Conservation (phyloP, 2,797 vertebrate species). For the Gobio occitaniae region DNA sequence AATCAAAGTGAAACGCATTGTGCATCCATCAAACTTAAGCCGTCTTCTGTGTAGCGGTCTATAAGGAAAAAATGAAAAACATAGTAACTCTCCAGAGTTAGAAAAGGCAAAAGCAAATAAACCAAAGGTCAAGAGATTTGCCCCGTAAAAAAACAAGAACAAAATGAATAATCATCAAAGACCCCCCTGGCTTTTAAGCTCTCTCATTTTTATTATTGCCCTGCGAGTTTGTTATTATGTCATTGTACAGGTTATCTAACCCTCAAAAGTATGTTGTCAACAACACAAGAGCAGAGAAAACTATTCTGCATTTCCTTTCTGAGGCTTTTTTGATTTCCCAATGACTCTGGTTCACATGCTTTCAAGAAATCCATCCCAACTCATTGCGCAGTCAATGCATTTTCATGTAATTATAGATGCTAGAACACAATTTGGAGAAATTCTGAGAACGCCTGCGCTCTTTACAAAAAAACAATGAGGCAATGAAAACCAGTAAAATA, state of each 20-base stretch:
- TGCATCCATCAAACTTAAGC: constrained; percentile 69
- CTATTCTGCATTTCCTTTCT: not conserved
- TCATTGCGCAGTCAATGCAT: not conserved
- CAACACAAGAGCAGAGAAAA: constrained; percentile 7
- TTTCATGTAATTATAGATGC: not conserved
- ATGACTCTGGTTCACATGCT: not conserved
- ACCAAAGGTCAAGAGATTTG: constrained; percentile 1
- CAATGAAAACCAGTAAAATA: constrained; percentile 11
- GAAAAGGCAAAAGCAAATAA: constrained; percentile 23
- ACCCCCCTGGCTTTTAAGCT: constrained; percentile 34
- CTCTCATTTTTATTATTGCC: constrained; percentile 45
- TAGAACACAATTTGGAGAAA: not conserved
- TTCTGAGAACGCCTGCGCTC: not conserved
- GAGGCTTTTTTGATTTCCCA: not conserved
- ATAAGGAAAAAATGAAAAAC: not conserved
- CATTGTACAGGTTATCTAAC: constrained; percentile 4
- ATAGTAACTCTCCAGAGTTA: constrained; percentile 9
- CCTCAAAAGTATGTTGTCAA: not conserved
- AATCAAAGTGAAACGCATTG: constrained; percentile 66
- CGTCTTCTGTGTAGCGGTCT: constrained; percentile 42
- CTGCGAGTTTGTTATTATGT: constrained; percentile 41
- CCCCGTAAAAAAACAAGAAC: constrained; percentile 20
- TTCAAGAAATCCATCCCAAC: not conserved
- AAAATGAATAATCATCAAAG: constrained; percentile 52
- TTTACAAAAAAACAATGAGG: constrained; percentile 32